Evolutionary conservation across 2,888 invertebrate species (phyloP), one percentile per base, ranked within the genome.

Genomic region (Apamea crenata): DNA sequence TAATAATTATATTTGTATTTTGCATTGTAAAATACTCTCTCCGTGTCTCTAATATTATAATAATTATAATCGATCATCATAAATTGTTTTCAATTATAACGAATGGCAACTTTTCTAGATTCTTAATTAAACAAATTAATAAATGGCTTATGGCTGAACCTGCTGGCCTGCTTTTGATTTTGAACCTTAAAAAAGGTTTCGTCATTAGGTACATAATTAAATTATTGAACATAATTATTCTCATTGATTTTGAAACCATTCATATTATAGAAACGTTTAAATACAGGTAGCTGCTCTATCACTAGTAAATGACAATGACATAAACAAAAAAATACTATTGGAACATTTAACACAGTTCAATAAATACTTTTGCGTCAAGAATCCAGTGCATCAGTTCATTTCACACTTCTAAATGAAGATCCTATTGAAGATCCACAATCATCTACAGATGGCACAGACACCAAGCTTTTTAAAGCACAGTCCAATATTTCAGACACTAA

Each of bases 401-500:
- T 25, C 10, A 36, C 65, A 74, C 14, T 44, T n/a, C 1, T 14
- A 32, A n/a, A 53, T 25, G 16, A 6, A 81, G 44, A 80, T 18
- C n/a, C 1, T n/a, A 7, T 32, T 72, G 8, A 29, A 25, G 18
- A 70, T n/a, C n/a, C 47, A 53, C 36, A 74, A 66, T 47, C 10
- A 16, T 8, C 16, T 50, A 32, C 18, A 36, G 10, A 69, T 78
- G 61, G 61, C 69, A 73, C 68, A 63, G 12, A 63, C n/a, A 68
- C 59, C 16, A 53, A 69, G 61, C 56, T 50, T 61, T 36, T 87
- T 86, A 87, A 29, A 93, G 88, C 78, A 93, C 91, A 83, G 93
- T 94, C 94, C 93, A 93, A 69, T 81, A 67, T 77, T 91, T 90
- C 74, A 82, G 87, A 82, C 88, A 92, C 93, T 96, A 97, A 94